Evolutionary conservation across 2,113 vertebrate genomes (phyloP).

Genomic region (Pycnonotus jocosus): DNA sequence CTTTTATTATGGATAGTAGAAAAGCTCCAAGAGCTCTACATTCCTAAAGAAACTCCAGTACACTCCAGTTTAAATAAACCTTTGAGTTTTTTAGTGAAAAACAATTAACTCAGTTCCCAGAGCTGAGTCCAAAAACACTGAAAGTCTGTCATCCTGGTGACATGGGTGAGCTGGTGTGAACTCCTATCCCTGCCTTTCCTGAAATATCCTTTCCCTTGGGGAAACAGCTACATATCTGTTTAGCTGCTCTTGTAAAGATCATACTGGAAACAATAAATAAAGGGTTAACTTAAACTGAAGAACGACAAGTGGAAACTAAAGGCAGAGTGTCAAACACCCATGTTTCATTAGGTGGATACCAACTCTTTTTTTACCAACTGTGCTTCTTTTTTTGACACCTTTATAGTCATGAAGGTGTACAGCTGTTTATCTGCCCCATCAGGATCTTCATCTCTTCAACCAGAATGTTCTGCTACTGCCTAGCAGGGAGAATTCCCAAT

Average conservation of each 20-base stretch:
- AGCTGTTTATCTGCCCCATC: background rate
- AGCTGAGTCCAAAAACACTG: background rate
- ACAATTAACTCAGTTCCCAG: background rate
- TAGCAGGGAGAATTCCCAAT: slow-evolving; percentile 21
- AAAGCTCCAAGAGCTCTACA: background rate
- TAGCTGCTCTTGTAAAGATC: background rate
- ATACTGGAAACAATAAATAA: background rate
- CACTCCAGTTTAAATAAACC: background rate
- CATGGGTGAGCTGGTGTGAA: background rate
- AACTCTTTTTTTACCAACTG: background rate
- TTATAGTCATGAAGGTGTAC: background rate
- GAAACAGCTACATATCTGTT: background rate
- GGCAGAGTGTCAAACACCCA: background rate
- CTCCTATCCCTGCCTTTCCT: background rate
- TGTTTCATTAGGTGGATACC: background rate
- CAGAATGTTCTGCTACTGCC: background rate
- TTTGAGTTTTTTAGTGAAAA: background rate
- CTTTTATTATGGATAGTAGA: background rate
- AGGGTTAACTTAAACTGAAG: background rate
- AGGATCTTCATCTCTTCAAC: slow-evolving; percentile 1
- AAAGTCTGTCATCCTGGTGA: background rate
- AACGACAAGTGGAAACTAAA: background rate
- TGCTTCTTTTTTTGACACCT: slow-evolving; percentile 11
- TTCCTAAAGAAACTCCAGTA: background rate
- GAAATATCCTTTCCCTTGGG: background rate